A percentile compares a stretch with the other conserved stretches of the same genome.
These are phyloP conservation scores for Parapsyche elsis DNA, from an alignment of 1,140 invertebrate species.

Conservation along the genomic window DNA sequence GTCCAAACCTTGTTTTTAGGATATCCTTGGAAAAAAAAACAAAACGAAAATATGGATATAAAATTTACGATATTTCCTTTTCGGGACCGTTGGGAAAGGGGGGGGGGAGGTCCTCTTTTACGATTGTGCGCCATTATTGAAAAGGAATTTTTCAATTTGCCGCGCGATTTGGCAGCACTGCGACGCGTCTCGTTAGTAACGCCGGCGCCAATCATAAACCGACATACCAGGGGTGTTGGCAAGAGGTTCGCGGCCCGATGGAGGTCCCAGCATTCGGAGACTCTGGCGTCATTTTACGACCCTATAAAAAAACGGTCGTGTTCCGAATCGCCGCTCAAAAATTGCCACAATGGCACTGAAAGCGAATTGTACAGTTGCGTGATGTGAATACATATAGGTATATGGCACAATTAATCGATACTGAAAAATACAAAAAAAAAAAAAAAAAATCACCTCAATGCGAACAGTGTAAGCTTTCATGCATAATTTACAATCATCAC, in stretches of 20 bases:
- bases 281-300: not conserved
- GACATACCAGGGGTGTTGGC: not conserved
- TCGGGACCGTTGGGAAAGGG: too few species aligned
- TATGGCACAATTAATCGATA: too few species aligned
- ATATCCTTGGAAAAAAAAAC: not conserved
- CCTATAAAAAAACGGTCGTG: not conserved
- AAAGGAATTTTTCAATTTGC: constrained; percentile 53
- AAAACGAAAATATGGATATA: constrained; percentile 14
- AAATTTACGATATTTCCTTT: constrained; percentile 33
- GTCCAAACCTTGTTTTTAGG: not conserved
- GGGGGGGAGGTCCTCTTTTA: constrained; percentile 36
- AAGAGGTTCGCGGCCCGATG: not conserved
- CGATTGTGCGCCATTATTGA: constrained; percentile 50
- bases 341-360: not conserved
- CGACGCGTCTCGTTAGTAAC: constrained; percentile 46
- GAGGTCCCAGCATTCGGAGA: not conserved
- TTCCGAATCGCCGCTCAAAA: not conserved
- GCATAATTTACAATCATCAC: too few species aligned
- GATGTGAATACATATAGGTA: too few species aligned
- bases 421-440: too few species aligned
- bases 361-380: too few species aligned
- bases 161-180: constrained; percentile 33
- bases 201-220: constrained; percentile 52
- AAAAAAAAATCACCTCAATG: too few species aligned
- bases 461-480: too few species aligned